Conservation (phyloP, 2,113 vertebrate genomes). For the Urocitellus parryii region DNA sequence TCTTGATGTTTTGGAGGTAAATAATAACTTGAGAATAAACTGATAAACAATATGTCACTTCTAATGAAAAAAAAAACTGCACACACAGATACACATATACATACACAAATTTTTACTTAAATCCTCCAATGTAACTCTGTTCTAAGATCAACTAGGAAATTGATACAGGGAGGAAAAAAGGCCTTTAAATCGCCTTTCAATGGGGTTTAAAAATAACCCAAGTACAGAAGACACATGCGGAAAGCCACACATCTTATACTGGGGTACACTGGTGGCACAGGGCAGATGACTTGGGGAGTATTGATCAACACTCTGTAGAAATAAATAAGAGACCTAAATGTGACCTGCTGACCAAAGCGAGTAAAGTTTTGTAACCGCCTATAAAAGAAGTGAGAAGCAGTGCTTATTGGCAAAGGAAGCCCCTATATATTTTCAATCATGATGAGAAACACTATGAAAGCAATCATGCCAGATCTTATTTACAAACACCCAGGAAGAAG, state of each 20-base stretch:
- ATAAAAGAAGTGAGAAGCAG: neutral
- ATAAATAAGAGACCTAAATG: neutral
- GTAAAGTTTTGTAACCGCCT: neutral
- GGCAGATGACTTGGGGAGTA: neutral
- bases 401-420: neutral
- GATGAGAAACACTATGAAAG: neutral
- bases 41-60: neutral
- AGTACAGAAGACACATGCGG: neutral
- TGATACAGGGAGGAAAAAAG: neutral
- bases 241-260: neutral
- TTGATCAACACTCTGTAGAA: neutral
- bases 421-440: neutral
- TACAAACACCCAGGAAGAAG: neutral
- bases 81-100: neutral
- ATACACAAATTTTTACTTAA: neutral
- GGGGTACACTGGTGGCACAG: neutral
- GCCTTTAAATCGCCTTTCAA: neutral
- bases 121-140: neutral
- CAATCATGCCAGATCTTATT: neutral
- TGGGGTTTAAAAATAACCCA: neutral
- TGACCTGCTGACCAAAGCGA: neutral
- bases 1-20: neutral
- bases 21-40: neutral
- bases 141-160: neutral
- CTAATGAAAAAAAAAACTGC: neutral